A percentile compares a stretch with the other conserved stretches of the same genome.
These are phyloP conservation scores for Cynopterus sphinx DNA, from an alignment of 2,797 vertebrate genomes.

Conservation along the genomic window DNA sequence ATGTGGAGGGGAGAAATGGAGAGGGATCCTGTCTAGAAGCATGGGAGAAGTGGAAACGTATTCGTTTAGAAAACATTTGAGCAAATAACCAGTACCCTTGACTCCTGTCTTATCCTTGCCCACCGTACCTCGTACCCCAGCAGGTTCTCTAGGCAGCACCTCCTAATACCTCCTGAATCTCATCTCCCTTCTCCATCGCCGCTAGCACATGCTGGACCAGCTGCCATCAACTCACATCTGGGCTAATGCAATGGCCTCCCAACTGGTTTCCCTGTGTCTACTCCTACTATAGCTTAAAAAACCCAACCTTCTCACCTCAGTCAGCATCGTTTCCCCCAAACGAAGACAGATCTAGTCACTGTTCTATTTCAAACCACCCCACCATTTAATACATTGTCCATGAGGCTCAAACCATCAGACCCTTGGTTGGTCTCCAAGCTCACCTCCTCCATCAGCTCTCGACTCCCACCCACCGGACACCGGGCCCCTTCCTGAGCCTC, in stretches of 20 bases:
- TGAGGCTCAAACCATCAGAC: neutral
- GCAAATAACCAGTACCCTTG: neutral
- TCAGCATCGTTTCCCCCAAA: neutral
- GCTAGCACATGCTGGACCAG: neutral
- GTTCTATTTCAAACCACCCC: neutral
- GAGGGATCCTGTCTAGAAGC: neutral
- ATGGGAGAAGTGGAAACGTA: neutral
- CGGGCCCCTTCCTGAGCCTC: neutral
- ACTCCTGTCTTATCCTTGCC: neutral
- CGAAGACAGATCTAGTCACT: neutral
- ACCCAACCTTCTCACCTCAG: neutral
- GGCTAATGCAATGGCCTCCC: neutral
- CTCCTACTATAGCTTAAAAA: neutral
- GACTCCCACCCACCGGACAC: neutral
- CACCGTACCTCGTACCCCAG: neutral
- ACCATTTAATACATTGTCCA: neutral
- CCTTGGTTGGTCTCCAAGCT: neutral
- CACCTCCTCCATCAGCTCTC: neutral
- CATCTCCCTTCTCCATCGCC: too few species aligned
- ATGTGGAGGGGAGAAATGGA: rapidly evolving
- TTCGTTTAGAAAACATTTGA: neutral
- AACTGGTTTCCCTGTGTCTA: neutral
- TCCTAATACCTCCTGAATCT: neutral
- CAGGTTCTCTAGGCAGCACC: neutral
- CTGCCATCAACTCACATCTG: neutral